Base-by-base conservation (phyloP, 2,888 invertebrate species). In the Heliconius erato region DNA sequence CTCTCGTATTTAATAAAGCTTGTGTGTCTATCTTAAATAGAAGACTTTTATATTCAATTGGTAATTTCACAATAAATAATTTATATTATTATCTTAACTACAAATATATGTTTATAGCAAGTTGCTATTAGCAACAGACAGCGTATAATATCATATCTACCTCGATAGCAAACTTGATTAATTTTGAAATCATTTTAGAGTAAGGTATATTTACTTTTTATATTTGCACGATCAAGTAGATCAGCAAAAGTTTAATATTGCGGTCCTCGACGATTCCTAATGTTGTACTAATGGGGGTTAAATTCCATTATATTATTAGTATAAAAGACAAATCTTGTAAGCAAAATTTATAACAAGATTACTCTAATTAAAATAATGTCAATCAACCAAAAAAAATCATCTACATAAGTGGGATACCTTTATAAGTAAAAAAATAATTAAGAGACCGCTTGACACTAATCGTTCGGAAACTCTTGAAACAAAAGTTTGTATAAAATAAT, bases 401-500 rank as follows among this genome's bases (percentile, higher is more conserved):
- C 54, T 12, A 59, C 6, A 59, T 59, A 54, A 74, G 59, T 35
- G 59, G 23, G 11, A 59, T 74, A 59, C 12, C 23, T 32, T 59
- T 54, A n/a, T 32, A 7, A 44, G 44, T 44, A 72, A 44, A 44
- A 32, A 76, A 74, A 59, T n/a, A 16, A 59, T 76, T 76, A 76
- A 76, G 76, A 78, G 77, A 23, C 28, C n/a, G 14, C 71, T 77
- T 49, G 32, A 71, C 78, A n/a, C 65, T 78, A 63, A 72, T 72
- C 32, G 35, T 44, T 23, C 32, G 49, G 23, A 77, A 78, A 26
- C 78, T 78, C 72, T 67, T 78, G 78, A 67, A 28, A 78, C 19
- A 40, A 77, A 78, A 81, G 28, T 63, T 63, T 11, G 19, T 65
- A 7, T 71, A 67, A 59, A 76, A 59, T 76, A 59, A 76, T 59